Percentiles rank a stretch among this genome's conserved stretches.
Conservation (phyloP, 2,797 vertebrate species). For the Tachyglossus aculeatus region DNA sequence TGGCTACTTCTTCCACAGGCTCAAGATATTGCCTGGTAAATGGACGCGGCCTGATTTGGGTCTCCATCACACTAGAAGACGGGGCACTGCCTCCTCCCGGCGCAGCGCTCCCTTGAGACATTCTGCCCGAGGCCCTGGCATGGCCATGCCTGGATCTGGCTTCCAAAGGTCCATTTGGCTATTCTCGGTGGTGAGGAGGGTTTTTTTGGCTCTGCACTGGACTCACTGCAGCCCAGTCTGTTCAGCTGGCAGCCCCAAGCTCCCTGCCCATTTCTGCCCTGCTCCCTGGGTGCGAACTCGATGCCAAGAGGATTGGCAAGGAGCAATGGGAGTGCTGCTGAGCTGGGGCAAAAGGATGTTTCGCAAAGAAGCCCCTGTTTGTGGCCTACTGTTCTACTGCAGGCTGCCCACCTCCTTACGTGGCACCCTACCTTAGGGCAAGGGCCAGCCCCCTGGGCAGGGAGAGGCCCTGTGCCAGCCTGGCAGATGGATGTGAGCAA, state of each 20-base stretch:
- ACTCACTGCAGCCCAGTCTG: constrained; percentile 27
- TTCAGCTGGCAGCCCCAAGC: constrained; percentile 28
- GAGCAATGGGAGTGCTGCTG: not conserved
- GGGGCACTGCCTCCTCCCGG: too few relatives aligned
- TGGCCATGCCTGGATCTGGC: not conserved
- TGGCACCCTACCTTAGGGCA: constrained; percentile 27
- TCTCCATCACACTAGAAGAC: too few relatives aligned
- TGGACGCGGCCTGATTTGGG: too few relatives aligned
- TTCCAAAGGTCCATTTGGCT: constrained; percentile 62
- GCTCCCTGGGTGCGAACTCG: not conserved
- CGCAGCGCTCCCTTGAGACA: not conserved
- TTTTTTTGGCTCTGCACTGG: constrained; percentile 39
- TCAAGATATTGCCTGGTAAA: too few relatives aligned
- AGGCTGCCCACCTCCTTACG: constrained; percentile 11
- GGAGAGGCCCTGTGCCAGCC: constrained; percentile 22
- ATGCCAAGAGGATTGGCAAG: too few relatives aligned
- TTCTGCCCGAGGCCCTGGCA: constrained; percentile 12
- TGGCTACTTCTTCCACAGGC: too few relatives aligned
- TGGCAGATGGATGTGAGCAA: constrained; percentile 46
- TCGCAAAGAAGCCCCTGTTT: too few relatives aligned
- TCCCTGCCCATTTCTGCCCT: not conserved
- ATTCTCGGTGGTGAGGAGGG: constrained; percentile 54
- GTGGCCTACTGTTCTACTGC: too few relatives aligned
- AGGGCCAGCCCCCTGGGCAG: not conserved
- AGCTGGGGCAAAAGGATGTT: too few relatives aligned